phyloP scores from a whole-genome alignment of 64 coral and sea anemone species.

The Pachyseris speciosa region DNA sequence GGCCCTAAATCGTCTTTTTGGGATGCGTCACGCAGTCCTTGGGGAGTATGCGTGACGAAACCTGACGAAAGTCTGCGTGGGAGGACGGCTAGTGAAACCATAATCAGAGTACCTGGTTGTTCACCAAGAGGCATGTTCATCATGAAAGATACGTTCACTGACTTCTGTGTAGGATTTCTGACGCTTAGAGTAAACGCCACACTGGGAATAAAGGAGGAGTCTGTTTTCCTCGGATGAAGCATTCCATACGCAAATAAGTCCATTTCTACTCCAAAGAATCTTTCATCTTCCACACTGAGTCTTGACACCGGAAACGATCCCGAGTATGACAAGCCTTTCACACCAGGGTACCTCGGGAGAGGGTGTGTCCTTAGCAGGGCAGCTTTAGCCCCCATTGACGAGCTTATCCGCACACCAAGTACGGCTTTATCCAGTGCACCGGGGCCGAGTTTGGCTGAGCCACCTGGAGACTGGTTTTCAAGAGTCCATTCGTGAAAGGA shows the following conservation, averaged over 20 bases:
- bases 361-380: slow-evolving; percentile 85
- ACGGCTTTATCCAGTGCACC: slow-evolving; percentile 79
- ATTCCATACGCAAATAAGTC: slow-evolving; percentile 76
- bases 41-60: too few species aligned
- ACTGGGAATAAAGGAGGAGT: slow-evolving; percentile 71
- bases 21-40: too few species aligned
- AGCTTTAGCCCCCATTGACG: slow-evolving; percentile 52
- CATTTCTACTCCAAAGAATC: slow-evolving; percentile 79
- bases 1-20: too few species aligned
- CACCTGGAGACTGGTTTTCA: slow-evolving; percentile 95
- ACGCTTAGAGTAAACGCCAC: slow-evolving; percentile 75
- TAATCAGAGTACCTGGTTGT: slow-evolving; percentile 85
- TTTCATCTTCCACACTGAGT: slow-evolving; percentile 63
- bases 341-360: slow-evolving; percentile 74
- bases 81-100: too few species aligned
- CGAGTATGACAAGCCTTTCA: slow-evolving; percentile 77
- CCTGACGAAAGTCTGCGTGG: too few species aligned
- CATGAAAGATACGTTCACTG: slow-evolving; percentile 76
- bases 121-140: slow-evolving; percentile 83
- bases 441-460: slow-evolving; percentile 83
- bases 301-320: slow-evolving; percentile 84
- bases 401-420: slow-evolving; percentile 70
- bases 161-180: slow-evolving; percentile 66
- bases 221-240: slow-evolving; percentile 65
- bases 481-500: slow-evolving; percentile 89